Conservation (phyloP, 2,113 vertebrate species). For the Halcyon senegalensis region DNA sequence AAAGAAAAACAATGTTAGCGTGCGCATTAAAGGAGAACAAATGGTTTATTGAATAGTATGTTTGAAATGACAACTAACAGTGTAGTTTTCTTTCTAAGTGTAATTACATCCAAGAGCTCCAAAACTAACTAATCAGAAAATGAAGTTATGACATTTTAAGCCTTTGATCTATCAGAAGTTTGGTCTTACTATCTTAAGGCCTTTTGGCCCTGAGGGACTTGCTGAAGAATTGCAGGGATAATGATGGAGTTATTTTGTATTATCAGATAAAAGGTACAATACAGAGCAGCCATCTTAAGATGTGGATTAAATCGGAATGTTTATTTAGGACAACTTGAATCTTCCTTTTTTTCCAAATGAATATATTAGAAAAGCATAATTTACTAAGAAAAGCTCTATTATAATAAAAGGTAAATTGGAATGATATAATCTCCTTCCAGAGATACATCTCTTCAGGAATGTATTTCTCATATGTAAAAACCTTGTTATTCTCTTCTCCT, state of each 20-base stretch:
- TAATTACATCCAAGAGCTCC: background rate
- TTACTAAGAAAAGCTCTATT: background rate
- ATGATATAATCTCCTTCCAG: background rate
- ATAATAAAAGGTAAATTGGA: background rate
- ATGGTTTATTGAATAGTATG: background rate
- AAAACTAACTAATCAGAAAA: background rate
- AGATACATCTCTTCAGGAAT: background rate
- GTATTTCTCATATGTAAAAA: background rate
- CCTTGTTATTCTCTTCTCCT: background rate
- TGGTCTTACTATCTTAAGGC: background rate
- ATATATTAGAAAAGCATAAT: background rate
- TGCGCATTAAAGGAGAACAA: background rate
- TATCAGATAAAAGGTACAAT: background rate
- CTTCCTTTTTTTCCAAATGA: background rate
- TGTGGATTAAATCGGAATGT: background rate
- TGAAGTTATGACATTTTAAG: background rate
- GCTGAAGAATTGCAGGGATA: background rate
- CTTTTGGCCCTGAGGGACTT: background rate
- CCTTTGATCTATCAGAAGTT: background rate
- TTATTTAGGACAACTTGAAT: background rate
- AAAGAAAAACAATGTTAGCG: background rate
- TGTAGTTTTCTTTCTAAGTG: background rate
- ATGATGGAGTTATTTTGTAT: background rate
- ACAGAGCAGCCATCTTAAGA: background rate
- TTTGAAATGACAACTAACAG: background rate